Conservation (phyloP, 1,140 invertebrate species). For the Temnothorax curvispinosus region DNA sequence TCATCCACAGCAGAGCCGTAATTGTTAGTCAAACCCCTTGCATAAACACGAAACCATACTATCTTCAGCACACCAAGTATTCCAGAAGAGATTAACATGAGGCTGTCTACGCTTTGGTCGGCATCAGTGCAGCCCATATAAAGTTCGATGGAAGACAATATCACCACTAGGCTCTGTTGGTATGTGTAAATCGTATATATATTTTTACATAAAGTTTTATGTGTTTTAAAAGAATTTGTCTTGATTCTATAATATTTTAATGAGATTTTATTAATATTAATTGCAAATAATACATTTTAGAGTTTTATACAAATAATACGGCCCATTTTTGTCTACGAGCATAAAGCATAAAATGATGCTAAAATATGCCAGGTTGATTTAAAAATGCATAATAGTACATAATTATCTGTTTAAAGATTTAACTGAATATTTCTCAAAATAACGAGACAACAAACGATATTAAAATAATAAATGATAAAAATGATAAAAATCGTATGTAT, state of each 20-base stretch:
- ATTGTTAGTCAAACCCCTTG: neutral
- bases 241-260: neutral
- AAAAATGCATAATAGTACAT: neutral
- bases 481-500: neutral
- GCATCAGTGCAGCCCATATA: slow-evolving; percentile 25
- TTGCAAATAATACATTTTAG: neutral
- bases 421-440: neutral
- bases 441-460: neutral
- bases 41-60: slow-evolving; percentile 10
- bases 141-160: slow-evolving; percentile 17
- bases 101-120: slow-evolving; percentile 38
- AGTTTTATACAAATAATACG: neutral
- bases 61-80: slow-evolving; percentile 42
- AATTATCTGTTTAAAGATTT: neutral
- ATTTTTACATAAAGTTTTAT: neutral
- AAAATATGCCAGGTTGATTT: no score
- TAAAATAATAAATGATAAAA: slow-evolving; percentile 5
- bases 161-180: slow-evolving; percentile 28
- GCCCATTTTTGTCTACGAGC: neutral
- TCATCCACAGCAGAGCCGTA: slow-evolving; percentile 37
- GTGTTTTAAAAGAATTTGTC: neutral
- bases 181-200: slow-evolving; percentile 1
- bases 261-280: slow-evolving; percentile 7
- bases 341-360: neutral
- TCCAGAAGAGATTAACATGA: slow-evolving; percentile 30